These are phyloP conservation scores for Trichomalopsis sarcophagae DNA, from an alignment of 1,140 invertebrate species.

Conservation along the genomic window DNA sequence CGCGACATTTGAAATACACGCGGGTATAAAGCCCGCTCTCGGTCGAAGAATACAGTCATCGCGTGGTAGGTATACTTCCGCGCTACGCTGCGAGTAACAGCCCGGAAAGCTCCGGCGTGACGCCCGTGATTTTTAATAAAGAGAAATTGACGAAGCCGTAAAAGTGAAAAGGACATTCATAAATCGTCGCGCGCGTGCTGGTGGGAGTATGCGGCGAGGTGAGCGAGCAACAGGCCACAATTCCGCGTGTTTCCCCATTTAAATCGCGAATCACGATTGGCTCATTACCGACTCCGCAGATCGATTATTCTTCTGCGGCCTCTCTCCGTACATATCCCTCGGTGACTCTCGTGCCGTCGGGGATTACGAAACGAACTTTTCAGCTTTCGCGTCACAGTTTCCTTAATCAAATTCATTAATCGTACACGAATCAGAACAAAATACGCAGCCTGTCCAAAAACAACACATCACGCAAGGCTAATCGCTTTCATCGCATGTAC, in stretches of 20 bases:
- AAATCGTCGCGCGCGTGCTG: not conserved
- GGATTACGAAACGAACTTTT: conserved; percentile 48
- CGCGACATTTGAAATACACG: too few relatives aligned
- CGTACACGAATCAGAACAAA: too few relatives aligned
- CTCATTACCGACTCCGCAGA: conserved; percentile 53
- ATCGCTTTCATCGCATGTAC: not conserved
- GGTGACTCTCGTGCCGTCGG: not conserved
- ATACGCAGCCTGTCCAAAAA: too few relatives aligned
- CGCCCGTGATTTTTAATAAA: conserved; percentile 15
- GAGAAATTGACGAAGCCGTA: conserved; percentile 36
- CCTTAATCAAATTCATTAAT: not conserved
- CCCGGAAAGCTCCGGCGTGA: not conserved
- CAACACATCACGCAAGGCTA: too few relatives aligned
- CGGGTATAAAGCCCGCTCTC: not conserved
- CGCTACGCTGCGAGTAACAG: not conserved
- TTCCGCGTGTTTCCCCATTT: conserved; percentile 25
- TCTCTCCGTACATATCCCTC: conserved; percentile 47
- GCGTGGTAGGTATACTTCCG: not conserved
- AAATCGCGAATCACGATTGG: conserved; percentile 56
- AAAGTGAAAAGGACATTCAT: conserved; percentile 34
- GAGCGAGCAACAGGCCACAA: conserved; percentile 36
- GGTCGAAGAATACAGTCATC: not conserved
- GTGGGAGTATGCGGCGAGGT: not conserved
- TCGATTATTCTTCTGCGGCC: conserved; percentile 50
- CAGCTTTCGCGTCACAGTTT: conserved; percentile 33